These are phyloP conservation scores for Aspiorhynchus laticeps DNA, from an alignment of 2,113 vertebrate genomes.

Conservation along the genomic window DNA sequence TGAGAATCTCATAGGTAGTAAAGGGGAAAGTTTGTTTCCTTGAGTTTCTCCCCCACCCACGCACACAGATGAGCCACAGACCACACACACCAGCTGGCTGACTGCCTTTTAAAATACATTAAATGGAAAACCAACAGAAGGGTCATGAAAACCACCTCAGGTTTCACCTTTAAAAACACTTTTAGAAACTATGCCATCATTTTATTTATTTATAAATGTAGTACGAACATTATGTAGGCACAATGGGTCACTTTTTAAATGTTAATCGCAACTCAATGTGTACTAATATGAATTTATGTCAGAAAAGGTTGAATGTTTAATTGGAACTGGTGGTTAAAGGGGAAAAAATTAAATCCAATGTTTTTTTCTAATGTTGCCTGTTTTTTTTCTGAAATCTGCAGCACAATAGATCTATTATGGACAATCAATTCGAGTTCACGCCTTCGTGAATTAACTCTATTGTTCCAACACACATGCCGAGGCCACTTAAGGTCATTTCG, in stretches of 20 bases:
- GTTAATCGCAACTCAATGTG: background rate
- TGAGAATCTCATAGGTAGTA: background rate
- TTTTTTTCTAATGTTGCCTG: background rate
- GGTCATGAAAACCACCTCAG: background rate
- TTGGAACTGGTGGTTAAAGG: background rate
- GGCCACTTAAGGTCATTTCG: constrained; percentile 16
- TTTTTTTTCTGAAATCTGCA: background rate
- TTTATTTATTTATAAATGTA: background rate
- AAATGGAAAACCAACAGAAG: background rate
- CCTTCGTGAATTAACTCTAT: background rate
- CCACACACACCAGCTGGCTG: constrained; percentile 34
- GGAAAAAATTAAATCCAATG: background rate
- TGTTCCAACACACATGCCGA: constrained; percentile 18
- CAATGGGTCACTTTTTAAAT: background rate
- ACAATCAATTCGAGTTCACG: background rate
- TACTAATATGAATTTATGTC: background rate
- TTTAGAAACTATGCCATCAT: background rate
- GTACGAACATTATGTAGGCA: too few relatives aligned
- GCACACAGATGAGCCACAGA: constrained; percentile 21
- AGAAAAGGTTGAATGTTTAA: too few relatives aligned
- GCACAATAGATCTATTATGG: background rate
- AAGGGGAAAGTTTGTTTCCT: constrained; percentile 15
- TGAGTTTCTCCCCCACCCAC: constrained; percentile 13
- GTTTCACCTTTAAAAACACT: background rate
- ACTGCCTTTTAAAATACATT: constrained; percentile 6